phyloP scores from a whole-genome alignment of 1,140 invertebrate genomes.

The Drosophila melanica region DNA sequence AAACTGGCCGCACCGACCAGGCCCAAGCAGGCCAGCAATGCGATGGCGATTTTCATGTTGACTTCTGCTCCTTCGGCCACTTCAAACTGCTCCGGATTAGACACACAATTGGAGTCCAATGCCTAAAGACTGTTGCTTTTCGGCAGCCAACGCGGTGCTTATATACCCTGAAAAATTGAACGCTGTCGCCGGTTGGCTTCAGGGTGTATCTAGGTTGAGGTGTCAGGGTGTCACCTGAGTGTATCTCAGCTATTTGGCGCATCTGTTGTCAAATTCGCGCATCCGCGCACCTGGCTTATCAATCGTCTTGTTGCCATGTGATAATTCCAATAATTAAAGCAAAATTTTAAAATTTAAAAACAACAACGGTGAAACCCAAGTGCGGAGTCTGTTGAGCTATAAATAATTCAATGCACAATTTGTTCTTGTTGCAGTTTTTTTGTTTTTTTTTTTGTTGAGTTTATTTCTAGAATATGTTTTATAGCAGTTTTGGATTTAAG shows the following conservation, averaged over 20 bases:
- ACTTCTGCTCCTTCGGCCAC: conserved; percentile 11
- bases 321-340: conserved; percentile 33
- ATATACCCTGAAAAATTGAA: conserved; percentile 42
- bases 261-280: conserved; percentile 34
- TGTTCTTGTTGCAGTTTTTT: conserved; percentile 48
- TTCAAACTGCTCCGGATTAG: conserved; percentile 77
- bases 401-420: conserved; percentile 31
- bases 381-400: conserved; percentile 12
- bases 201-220: conserved; percentile 2
- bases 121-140: conserved; percentile 80
- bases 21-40: conserved; percentile 70
- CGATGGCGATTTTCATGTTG: conserved; percentile 72
- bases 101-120: conserved; percentile 64
- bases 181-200: neutral
- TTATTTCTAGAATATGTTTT: conserved; percentile 71
- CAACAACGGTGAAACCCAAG: conserved; percentile 23
- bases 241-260: conserved; percentile 44
- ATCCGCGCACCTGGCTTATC: conserved; percentile 51
- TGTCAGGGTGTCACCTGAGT: conserved; percentile 27
- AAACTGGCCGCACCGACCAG: conserved; percentile 66
- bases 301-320: conserved; percentile 41
- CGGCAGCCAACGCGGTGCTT: conserved; percentile 13
- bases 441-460: conserved; percentile 15
- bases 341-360: neutral
- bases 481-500: conserved; percentile 47